phyloP scores from a whole-genome alignment of 2,797 vertebrate genomes.

The Aythya fuligula region DNA sequence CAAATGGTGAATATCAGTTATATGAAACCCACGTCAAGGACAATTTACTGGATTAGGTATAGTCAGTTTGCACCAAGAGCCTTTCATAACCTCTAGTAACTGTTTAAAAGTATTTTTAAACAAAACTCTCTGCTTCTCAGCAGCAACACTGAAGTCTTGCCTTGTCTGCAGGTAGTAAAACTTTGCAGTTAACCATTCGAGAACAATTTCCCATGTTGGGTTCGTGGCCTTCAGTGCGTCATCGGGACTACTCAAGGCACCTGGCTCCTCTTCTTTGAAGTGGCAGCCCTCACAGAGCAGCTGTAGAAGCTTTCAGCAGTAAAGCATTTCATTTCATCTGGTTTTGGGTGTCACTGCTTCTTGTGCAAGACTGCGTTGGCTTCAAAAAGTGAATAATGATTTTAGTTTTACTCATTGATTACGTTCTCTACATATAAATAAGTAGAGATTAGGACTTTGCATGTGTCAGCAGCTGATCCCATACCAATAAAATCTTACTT shows the following conservation, averaged over 20 bases:
- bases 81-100: background rate
- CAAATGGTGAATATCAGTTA: background rate
- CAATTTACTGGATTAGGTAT: background rate
- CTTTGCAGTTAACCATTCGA: background rate
- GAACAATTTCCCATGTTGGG: background rate
- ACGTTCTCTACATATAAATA: background rate
- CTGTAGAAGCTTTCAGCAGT: background rate
- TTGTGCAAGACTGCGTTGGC: background rate
- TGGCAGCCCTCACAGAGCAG: background rate
- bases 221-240: background rate
- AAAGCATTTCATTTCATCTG: background rate
- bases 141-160: background rate
- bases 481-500: background rate
- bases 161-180: background rate
- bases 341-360: background rate
- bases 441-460: background rate
- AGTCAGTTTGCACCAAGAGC: background rate
- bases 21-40: background rate
- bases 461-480: background rate
- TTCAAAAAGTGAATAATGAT: background rate
- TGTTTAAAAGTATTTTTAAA: background rate
- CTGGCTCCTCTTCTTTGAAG: background rate
- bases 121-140: background rate
- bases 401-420: background rate
- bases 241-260: background rate